Base-by-base conservation (phyloP, 2,113 vertebrate genomes). In the Gadus chalcogrammus region DNA sequence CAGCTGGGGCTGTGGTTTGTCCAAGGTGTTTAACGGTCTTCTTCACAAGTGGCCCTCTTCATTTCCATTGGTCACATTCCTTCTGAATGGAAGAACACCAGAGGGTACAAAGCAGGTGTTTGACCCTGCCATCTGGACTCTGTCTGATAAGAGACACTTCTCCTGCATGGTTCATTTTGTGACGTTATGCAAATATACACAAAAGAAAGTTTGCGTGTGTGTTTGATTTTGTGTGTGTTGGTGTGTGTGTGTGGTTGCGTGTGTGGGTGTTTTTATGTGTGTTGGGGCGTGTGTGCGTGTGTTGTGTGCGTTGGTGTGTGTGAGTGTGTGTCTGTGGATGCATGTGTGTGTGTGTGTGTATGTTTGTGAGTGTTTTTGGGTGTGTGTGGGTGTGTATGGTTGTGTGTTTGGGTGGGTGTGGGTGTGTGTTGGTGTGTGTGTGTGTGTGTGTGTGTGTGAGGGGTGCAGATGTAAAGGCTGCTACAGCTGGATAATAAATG, bases 1-100 rank as follows among this genome's bases (percentile, higher is more conserved):
- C 78, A 85, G 75, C 83, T 68, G 38, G 13, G 42, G 65, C 69
- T 65, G 35, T 4, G 11, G 76, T 78, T 66, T 72, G 27, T 76
- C 69, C 72, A 81, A 86, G 81, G 77, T 86, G 81, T 85, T 86
- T 85, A 82, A 87, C 84, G 86, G 80, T 84, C 68, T 79, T 70
- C 68, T 82, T 20, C 64, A 27, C 65, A 72, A 77, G 72, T 75
- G 74, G 75, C 73, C 42, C 72, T 80, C 73, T 78, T 78, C 73
- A 64, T 79, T 87, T 89, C 80, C 77, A 87, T 84, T 77, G 82
- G 80, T 75, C 78, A 80, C 68, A 86, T 89, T 84, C 83, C 82
- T 82, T 81, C 67, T 78, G 68, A 86, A 83, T 76, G 52, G 71
- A 85, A 84, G 82, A 75, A 78, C 8, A 48, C 83, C 68, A 64